These are phyloP conservation scores for Chrysochloris asiatica DNA, from an alignment of 2,113 vertebrate genomes.

Conservation along the genomic window DNA sequence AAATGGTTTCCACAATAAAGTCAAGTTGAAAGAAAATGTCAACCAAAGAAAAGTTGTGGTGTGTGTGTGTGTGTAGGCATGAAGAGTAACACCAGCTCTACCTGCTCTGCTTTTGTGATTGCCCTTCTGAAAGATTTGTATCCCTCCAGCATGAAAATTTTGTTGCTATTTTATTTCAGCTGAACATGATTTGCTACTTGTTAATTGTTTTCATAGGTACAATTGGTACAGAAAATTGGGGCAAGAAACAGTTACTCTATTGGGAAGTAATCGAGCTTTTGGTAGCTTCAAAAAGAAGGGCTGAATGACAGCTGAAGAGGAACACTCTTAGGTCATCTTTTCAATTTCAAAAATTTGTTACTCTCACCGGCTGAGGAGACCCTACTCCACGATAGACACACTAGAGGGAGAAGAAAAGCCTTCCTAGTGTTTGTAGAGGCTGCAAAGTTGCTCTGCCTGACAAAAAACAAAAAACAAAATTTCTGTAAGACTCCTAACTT, in stretches of 20 bases:
- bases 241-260: background rate
- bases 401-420: background rate
- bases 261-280: background rate
- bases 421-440: background rate
- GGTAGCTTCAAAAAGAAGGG: background rate
- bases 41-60: background rate
- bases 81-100: background rate
- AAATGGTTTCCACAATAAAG: background rate
- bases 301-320: background rate
- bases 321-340: background rate
- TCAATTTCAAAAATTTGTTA: conserved; percentile 27
- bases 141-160: background rate
- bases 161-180: conserved; percentile 3
- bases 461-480: background rate
- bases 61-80: background rate
- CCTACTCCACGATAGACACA: background rate
- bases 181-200: background rate
- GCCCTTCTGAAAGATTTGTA: background rate
- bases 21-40: background rate
- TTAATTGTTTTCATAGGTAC: background rate
- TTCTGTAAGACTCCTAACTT: conserved; percentile 30
- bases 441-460: background rate
- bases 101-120: background rate
- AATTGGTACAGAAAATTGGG: background rate
- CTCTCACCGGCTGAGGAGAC: conserved; percentile 10